Base-by-base conservation (phyloP, 1,140 invertebrate genomes). In the Drosophila melanogaster region DNA sequence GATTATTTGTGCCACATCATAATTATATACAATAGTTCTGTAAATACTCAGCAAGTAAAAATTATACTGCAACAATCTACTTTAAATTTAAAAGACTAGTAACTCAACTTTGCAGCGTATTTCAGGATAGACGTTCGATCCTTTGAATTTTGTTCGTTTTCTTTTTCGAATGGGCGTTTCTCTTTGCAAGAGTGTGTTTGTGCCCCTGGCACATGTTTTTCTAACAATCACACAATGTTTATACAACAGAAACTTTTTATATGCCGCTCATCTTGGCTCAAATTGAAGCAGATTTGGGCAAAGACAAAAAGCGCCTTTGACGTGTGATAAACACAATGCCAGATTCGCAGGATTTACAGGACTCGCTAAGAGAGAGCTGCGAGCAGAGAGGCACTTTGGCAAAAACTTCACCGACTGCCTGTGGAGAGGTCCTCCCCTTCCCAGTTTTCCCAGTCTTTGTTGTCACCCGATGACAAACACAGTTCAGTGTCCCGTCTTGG, bases 201-300 rank as follows among this genome's bases (percentile, higher is more conserved):
- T 65, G 83, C 79, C 59, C 41, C 38, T 70, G 83, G 83, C 83
- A 87, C 83, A 87, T 87, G 83, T 87, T 87, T 87, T 87, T 89
- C 79, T 87, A 79, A 87, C 83, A 87, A 87, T 87, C 83, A 87
- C 84, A 83, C 84, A 87, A 77, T 87, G 83, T 87, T 87, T 89
- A 87, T 83, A 89, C 79, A 87, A 87, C 83, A 83, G 30, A 78
- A 87, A 87, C 79, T 87, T 87, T 86, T 89, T 87, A 77, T 81
- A 87, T 47, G 70, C 79, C 60, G 53, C 65, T 58, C 71, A 56
- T 70, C 66, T 53, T 43, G 58, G 74, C 81, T 75, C 71, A 81
- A 81, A 85, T 79, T 87, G 79, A 87, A 86, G 83, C 79, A 79
- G 83, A 87, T 87, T 87, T 86, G 76, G 79, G 71, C 66, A 87